Evolutionary conservation across 2,888 invertebrate species (phyloP).

Genomic region (Frankliniella intonsa): DNA sequence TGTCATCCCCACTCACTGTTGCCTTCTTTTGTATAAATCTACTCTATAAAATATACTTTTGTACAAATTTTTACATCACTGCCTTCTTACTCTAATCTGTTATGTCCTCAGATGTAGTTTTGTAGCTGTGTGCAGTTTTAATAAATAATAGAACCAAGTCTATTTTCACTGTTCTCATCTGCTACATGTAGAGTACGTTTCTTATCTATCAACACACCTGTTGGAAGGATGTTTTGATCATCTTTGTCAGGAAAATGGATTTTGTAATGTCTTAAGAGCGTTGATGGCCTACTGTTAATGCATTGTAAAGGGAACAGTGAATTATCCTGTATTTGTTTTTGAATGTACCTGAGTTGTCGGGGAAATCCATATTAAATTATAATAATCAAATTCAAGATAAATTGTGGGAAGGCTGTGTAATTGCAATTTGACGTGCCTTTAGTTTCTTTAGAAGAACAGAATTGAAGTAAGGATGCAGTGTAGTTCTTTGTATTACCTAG

Average conservation of each 20-base stretch:
- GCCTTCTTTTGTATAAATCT: constrained; percentile 27
- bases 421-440: constrained; percentile 9
- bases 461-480: constrained; percentile 21
- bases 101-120: constrained; percentile 20
- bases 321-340: not conserved
- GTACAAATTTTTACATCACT: constrained; percentile 25
- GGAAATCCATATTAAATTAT: not conserved
- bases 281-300: not conserved
- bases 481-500: not conserved
- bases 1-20: constrained; percentile 1
- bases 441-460: not conserved
- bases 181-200: not conserved
- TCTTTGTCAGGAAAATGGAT: not conserved
- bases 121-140: not conserved
- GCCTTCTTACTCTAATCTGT: constrained; percentile 26
- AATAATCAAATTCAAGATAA: not conserved
- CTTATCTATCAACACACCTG: not conserved
- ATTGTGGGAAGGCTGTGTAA: constrained; percentile 8
- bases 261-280: too few relatives aligned
- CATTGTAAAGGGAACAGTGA: not conserved
- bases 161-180: not conserved
- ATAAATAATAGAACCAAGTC: not conserved
- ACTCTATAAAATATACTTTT: constrained; percentile 25
- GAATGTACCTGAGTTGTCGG: not conserved
- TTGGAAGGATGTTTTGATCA: not conserved